Base-by-base conservation (phyloP, 2,888 invertebrate genomes). In the Dusona sp. region DNA sequence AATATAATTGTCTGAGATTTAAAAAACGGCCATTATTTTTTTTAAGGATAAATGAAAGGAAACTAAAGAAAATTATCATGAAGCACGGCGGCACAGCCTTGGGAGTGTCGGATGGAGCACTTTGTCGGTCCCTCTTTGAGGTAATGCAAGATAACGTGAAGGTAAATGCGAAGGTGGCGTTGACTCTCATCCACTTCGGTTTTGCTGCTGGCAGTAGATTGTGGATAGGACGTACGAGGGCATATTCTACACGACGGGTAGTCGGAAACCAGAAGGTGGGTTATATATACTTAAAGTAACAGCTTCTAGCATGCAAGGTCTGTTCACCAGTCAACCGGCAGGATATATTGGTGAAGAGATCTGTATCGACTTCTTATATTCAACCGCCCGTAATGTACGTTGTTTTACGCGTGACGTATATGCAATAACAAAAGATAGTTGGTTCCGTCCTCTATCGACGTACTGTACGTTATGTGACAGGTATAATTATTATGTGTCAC, bases 111-210 rank as follows among this genome's bases (percentile, higher is more conserved):
- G 45, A 65, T 67, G 51, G 25, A 77, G 65, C 77, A 77, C 77
- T 77, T 77, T 77, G 77, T 45, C 64, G 45, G 45, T 29, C 64
- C 61, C 75, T 61, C 81, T 84, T 75, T 70, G 84, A 82, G 84
- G 74, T 82, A 84, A 87, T 79, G 68, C 81, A 81, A 84, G 81
- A 87, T 87, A 87, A 79, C 81, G 70, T 13, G 81, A 75, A 36
- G 48, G 84, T 68, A 84, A 86, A 84, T 84, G 84, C 64, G 74
- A 81, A 74, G 81, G 84, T 79, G 81, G 81, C 81, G 81, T 67
- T 81, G 78, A 67, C 78, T 65, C 42, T 77, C 74, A 77, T 79
- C 68, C 68, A 70, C 70, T 79, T 79, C 68, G 51, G 82, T 82
- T 77, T 84, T 64, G 80, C 68, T 45, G 73, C 68, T 67, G 72